phyloP scores from a whole-genome alignment of 2,888 invertebrate genomes.

The Philereme vetulata region DNA sequence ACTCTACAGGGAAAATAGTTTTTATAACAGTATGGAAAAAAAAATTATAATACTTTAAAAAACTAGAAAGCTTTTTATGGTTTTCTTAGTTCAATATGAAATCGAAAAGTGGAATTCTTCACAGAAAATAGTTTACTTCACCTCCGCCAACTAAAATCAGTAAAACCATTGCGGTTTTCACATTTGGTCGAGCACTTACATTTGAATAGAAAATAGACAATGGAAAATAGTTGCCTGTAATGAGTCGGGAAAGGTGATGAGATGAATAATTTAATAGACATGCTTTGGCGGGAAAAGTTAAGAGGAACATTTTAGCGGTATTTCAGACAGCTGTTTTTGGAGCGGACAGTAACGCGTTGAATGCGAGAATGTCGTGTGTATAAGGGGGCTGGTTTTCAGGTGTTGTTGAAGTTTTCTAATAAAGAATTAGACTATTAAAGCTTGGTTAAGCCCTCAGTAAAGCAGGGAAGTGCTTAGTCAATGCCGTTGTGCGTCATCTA shows the following conservation, averaged over 20 bases:
- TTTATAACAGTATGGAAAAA: no score
- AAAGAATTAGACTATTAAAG: no score
- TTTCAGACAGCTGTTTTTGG: conserved; percentile 30
- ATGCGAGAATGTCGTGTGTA: not conserved
- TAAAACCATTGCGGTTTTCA: conserved; percentile 63
- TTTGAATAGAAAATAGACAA: conserved; percentile 65
- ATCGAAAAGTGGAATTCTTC: conserved; percentile 24
- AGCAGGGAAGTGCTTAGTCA: no score
- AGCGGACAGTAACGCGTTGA: conserved; percentile 3
- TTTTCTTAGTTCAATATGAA: conserved; percentile 4
- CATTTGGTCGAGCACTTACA: conserved; percentile 67
- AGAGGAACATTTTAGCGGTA: conserved; percentile 42
- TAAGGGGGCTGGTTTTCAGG: not conserved
- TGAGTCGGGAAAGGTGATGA: conserved; percentile 65
- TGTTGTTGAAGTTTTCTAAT: no score
- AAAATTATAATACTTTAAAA: no score
- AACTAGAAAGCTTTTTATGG: not conserved
- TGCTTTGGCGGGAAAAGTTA: conserved; percentile 48
- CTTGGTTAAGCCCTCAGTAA: no score
- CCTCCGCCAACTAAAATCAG: conserved; percentile 42
- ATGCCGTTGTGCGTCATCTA: no score
- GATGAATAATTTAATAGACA: conserved; percentile 66
- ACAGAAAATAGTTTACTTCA: conserved; percentile 25
- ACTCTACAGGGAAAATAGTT: no score
- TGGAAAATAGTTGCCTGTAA: conserved; percentile 72